Percentiles rank a stretch among this genome's conserved stretches.
Evolutionary conservation across 2,797 vertebrate species (phyloP).

Genomic region (Tarsius wallacei): DNA sequence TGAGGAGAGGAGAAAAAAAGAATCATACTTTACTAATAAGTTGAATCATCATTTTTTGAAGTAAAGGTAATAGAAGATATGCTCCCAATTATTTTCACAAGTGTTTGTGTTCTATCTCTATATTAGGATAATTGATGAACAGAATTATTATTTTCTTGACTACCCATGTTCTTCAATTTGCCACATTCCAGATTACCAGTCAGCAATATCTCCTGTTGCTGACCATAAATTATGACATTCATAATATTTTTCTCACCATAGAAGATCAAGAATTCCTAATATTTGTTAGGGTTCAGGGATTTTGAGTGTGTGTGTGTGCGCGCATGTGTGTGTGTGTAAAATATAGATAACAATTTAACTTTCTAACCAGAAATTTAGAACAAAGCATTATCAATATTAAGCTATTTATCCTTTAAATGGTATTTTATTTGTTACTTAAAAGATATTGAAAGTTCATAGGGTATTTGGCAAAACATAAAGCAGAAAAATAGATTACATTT

Average conservation of each 20-base stretch:
- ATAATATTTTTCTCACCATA: not conserved
- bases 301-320: not conserved
- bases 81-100: not conserved
- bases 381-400: not conserved
- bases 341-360: not conserved
- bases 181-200: not conserved
- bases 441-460: not conserved
- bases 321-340: not conserved
- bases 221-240: not conserved
- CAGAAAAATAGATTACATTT: not conserved
- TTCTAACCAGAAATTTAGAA: not conserved
- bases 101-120: not conserved
- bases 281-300: not conserved
- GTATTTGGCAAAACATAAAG: not conserved
- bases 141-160: not conserved
- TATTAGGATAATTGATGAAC: not conserved
- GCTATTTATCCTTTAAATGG: not conserved
- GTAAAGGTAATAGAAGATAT: not conserved
- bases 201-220: not conserved
- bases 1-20: not conserved
- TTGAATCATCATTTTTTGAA: constrained; percentile 22
- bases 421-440: not conserved
- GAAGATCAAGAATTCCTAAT: not conserved
- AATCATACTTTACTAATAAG: not conserved
- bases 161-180: not conserved